Percentiles rank a stretch among this genome's conserved stretches.
Evolutionary conservation across 2,888 invertebrate species (phyloP).

Genomic region (Helobdella robusta): DNA sequence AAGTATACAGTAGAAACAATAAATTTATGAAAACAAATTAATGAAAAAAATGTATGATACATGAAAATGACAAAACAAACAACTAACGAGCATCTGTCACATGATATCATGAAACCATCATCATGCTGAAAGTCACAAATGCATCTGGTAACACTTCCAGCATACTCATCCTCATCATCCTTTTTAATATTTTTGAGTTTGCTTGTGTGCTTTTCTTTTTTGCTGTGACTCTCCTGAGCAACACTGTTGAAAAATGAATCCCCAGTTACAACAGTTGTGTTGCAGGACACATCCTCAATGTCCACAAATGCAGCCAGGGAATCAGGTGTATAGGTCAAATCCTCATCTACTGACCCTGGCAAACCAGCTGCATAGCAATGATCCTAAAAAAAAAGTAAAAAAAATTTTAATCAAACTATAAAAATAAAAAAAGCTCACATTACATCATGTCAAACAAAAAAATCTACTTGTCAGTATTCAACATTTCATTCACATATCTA

Average conservation of each 20-base stretch:
- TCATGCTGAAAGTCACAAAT: constrained; percentile 87
- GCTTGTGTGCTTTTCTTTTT: not conserved
- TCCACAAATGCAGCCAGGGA: constrained; percentile 35
- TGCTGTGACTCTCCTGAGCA: not conserved
- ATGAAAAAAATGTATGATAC: too few relatives aligned
- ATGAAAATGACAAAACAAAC: not conserved
- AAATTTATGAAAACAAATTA: too few relatives aligned
- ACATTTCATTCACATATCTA: too few relatives aligned
- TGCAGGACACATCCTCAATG: constrained; percentile 37
- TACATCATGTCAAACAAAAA: too few relatives aligned
- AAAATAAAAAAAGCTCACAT: too few relatives aligned
- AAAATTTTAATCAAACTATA: not conserved
- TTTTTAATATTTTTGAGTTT: not conserved
- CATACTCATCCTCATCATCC: not conserved
- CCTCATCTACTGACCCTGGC: not conserved
- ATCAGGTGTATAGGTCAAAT: not conserved
- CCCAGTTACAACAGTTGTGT: not conserved
- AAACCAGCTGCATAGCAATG: constrained; percentile 9
- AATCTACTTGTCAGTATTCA: too few relatives aligned
- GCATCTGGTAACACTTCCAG: constrained; percentile 64
- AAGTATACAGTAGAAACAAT: too few relatives aligned
- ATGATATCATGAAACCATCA: constrained; percentile 96
- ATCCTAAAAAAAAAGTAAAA: constrained; percentile 1
- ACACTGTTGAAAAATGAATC: not conserved
- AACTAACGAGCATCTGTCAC: constrained; percentile 65